phyloP scores from a whole-genome alignment of 2,888 invertebrate genomes.

The Schrankia costaestrigalis region DNA sequence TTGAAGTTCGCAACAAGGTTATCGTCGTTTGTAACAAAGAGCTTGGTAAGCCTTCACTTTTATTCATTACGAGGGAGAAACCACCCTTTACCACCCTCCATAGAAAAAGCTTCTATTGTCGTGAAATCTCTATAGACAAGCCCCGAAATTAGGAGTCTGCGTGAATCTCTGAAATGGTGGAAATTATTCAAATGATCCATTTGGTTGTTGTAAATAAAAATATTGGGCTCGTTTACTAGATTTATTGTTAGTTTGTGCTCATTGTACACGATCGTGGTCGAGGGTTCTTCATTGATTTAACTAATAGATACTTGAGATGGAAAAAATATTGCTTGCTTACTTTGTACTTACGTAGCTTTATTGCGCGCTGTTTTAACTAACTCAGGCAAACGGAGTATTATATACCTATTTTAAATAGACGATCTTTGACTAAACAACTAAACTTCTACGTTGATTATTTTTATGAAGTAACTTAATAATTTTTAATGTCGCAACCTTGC shows the following conservation, averaged over 20 bases:
- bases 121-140: slow-evolving; percentile 43
- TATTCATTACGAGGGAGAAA: slow-evolving; percentile 19
- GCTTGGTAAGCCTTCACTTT: slow-evolving; percentile 29
- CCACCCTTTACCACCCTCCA: slow-evolving; percentile 15
- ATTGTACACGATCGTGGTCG: neutral
- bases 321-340: too few relatives aligned
- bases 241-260: slow-evolving; percentile 25
- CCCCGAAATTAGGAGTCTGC: slow-evolving; percentile 38
- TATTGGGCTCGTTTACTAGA: slow-evolving; percentile 23
- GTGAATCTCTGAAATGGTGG: slow-evolving; percentile 31
- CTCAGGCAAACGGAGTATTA: too few relatives aligned
- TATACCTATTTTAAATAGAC: too few relatives aligned
- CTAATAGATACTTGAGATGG: too few relatives aligned
- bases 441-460: too few relatives aligned
- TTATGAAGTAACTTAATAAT: too few relatives aligned
- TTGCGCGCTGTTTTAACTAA: too few relatives aligned
- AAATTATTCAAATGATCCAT: slow-evolving; percentile 35
- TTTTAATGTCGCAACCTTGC: too few relatives aligned
- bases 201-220: slow-evolving; percentile 28
- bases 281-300: too few relatives aligned
- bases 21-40: slow-evolving; percentile 21
- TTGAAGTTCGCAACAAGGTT: slow-evolving; percentile 27
- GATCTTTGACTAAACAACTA: too few relatives aligned
- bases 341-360: too few relatives aligned
- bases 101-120: slow-evolving; percentile 41